Percentiles rank a stretch among this genome's conserved stretches.
Conservation (phyloP, 2,797 vertebrate species). For the Salarias fasciatus region DNA sequence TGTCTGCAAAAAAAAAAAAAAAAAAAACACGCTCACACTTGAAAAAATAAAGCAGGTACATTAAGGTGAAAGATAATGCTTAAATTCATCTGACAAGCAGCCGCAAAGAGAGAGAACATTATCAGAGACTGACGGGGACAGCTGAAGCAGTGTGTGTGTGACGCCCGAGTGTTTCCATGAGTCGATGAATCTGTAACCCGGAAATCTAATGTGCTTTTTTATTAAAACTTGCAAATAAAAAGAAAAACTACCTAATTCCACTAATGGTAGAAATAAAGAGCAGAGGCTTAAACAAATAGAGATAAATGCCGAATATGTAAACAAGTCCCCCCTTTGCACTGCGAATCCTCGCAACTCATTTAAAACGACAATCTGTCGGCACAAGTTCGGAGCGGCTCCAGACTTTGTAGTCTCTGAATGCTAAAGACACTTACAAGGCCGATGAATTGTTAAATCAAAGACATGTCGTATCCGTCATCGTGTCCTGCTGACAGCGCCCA, state of each 20-base stretch:
- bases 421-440: slow-evolving; percentile 53
- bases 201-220: slow-evolving; percentile 2
- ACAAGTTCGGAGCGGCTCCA: slow-evolving; percentile 49
- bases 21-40: slow-evolving; percentile 1
- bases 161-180: slow-evolving; percentile 5
- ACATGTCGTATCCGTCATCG: slow-evolving; percentile 45
- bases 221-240: slow-evolving; percentile 12
- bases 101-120: not conserved
- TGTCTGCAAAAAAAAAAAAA: not conserved
- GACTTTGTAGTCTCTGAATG: slow-evolving; percentile 51
- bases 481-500: slow-evolving; percentile 32
- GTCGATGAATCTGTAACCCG: slow-evolving; percentile 13
- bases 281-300: slow-evolving; percentile 31
- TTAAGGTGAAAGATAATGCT: not conserved
- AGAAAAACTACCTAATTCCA: slow-evolving; percentile 1
- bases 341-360: slow-evolving; percentile 43
- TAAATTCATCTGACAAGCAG: slow-evolving; percentile 4
- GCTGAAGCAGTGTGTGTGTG: not conserved
- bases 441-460: slow-evolving; percentile 57
- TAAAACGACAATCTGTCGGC: slow-evolving; percentile 63
- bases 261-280: slow-evolving; percentile 10
- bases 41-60: not conserved
- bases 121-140: slow-evolving; percentile 13
- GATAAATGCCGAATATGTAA: slow-evolving; percentile 37
- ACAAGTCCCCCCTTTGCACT: slow-evolving; percentile 12